phyloP scores from a whole-genome alignment of 1,140 invertebrate species.

The Pristionchus pacificus region DNA sequence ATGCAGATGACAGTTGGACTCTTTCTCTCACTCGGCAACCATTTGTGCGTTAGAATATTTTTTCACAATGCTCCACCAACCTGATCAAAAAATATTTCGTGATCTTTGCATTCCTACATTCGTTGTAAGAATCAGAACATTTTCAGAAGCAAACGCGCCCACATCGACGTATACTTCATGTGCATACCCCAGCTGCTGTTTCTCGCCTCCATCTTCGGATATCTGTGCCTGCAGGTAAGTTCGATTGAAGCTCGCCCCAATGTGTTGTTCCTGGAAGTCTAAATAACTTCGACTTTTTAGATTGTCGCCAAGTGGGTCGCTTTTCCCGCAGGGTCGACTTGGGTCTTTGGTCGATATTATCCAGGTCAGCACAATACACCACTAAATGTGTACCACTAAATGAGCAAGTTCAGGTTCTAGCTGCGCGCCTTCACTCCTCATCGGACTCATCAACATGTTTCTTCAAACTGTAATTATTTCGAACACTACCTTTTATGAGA shows the following conservation, averaged over 20 bases:
- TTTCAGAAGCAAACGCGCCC: conserved; percentile 1
- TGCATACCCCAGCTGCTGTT: conserved; percentile 91
- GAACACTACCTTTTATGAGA: too few species aligned
- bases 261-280: too few species aligned
- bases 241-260: too few species aligned
- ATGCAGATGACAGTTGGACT: conserved; percentile 95
- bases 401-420: too few species aligned
- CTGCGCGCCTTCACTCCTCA: conserved; percentile 67
- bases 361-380: conserved; percentile 41
- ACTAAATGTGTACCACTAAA: too few species aligned
- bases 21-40: conserved; percentile 80
- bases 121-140: not conserved
- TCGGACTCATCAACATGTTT: conserved; percentile 68
- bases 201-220: conserved; percentile 80
- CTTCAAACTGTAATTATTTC: too few species aligned
- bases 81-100: too few species aligned
- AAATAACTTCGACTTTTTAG: too few species aligned
- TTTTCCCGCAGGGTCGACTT: conserved; percentile 64
- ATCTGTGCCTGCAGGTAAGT: conserved; percentile 82
- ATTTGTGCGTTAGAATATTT: conserved; percentile 60
- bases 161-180: conserved; percentile 75
- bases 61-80: too few species aligned
- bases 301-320: not conserved
- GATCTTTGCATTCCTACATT: not conserved
- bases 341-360: conserved; percentile 29